These are phyloP conservation scores for Agonopterix arenella DNA, from an alignment of 2,888 invertebrate species.

Conservation along the genomic window DNA sequence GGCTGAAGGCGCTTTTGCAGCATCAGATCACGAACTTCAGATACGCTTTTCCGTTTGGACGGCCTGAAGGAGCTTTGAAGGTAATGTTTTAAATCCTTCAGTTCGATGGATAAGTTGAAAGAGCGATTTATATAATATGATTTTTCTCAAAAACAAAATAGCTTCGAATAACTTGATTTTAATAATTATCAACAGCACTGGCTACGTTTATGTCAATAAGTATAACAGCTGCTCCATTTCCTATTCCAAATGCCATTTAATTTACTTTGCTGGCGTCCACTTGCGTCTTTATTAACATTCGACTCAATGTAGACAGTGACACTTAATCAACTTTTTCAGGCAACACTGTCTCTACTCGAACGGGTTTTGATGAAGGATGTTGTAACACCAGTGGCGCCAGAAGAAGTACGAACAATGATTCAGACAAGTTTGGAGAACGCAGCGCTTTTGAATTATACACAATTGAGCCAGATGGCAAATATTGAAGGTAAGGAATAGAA, in stretches of 20 bases:
- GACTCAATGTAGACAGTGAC: not conserved
- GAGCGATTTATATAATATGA: no score
- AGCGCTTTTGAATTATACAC: conserved; percentile 97
- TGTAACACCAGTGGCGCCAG: conserved; percentile 95
- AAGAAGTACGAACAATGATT: conserved; percentile 97
- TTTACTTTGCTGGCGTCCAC: no score
- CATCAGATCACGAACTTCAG: conserved; percentile 99
- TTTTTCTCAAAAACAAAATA: no score
- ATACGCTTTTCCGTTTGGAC: conserved; percentile 98
- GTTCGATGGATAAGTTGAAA: no score
- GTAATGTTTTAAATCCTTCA: conserved; percentile 22
- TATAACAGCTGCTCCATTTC: no score
- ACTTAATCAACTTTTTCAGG: conserved; percentile 48
- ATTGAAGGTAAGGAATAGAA: conserved; percentile 86
- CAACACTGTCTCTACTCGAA: conserved; percentile 96
- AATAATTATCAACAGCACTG: no score
- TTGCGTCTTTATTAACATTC: no score
- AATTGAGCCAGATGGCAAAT: conserved; percentile 97
- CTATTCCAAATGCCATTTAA: no score
- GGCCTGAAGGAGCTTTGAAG: conserved; percentile 98
- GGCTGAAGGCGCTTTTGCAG: conserved; percentile 93
- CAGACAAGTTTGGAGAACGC: conserved; percentile 98
- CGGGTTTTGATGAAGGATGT: conserved; percentile 99
- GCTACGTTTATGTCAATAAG: no score
- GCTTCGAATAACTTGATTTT: no score